phyloP scores from a whole-genome alignment of 2,888 invertebrate species.

The Melieria picta region DNA sequence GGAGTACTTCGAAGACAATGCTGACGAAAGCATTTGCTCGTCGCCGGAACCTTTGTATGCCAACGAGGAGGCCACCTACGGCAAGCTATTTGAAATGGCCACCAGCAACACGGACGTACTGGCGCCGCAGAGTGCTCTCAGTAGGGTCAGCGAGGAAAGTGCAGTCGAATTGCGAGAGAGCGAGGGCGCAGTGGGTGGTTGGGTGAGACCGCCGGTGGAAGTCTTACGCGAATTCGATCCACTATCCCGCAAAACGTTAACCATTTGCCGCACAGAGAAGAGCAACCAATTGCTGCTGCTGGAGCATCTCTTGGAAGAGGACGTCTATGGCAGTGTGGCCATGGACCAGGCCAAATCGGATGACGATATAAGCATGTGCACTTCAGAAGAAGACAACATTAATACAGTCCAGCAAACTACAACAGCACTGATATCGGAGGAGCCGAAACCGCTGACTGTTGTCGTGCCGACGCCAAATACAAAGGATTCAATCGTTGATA shows the following conservation, averaged over 20 bases:
- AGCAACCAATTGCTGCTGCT: constrained; percentile 74
- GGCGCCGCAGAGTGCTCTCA: constrained; percentile 48
- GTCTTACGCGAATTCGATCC: constrained; percentile 82
- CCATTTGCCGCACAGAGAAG: constrained; percentile 59
- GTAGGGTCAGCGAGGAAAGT: background rate
- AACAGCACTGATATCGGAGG: background rate
- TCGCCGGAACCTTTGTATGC: constrained; percentile 64
- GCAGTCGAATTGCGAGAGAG: background rate
- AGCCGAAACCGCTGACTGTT: constrained; percentile 37
- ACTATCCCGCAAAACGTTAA: constrained; percentile 50
- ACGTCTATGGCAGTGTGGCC: constrained; percentile 73
- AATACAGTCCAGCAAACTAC: constrained; percentile 23
- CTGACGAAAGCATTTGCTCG: constrained; percentile 41
- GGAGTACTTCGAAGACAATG: constrained; percentile 58
- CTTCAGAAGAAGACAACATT: constrained; percentile 65
- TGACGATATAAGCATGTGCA: constrained; percentile 66
- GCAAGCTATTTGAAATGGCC: constrained; percentile 62
- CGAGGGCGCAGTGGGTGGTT: constrained; percentile 53
- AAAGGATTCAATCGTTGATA: constrained; percentile 20
- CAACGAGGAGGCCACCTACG: constrained; percentile 64
- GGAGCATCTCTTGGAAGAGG: constrained; percentile 76
- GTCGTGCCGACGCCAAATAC: constrained; percentile 37
- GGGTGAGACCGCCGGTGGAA: constrained; percentile 62
- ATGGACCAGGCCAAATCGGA: constrained; percentile 59
- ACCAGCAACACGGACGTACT: constrained; percentile 54